Evolutionary conservation across 2,113 vertebrate species (phyloP), one percentile per base, ranked within the genome.

Genomic region (Myocastor coypus): DNA sequence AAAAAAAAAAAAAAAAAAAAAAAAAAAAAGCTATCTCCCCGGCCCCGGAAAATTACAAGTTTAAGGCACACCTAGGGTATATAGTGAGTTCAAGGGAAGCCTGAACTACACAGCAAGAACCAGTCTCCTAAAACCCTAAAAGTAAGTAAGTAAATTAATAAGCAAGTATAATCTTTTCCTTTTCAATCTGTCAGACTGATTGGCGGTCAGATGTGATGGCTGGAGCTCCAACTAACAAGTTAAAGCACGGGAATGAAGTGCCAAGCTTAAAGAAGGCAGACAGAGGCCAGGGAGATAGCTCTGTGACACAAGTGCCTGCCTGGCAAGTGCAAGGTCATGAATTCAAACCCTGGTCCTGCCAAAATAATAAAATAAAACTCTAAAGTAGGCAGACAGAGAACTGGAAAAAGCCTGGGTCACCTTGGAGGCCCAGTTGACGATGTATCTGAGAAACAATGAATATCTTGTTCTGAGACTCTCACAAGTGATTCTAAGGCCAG

Each of bases 171-270:
- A 8, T 5, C 37, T 52, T 61, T 55, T 80, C 75, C n/a, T 9
- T 40, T 81, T 85, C 34, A 34, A 57, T 52, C 63, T 68, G 24
- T 66, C 17, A 73, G 89, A 57, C 26, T 84, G 12, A 52, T 37
- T 80, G 28, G 64, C 88, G 78, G 50, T 88, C 40, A 81, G 40
- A 83, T 68, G 86, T 94, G n/a, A 85, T 40, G 63, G 37, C 85
- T 90, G 61, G 85, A 87, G 50, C 69, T 63, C n/a, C n/a, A 57
- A 59, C 78, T 69, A 52, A 77, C n/a, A 57, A 0, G 66, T 20
- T 85, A 73, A 40, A 89, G 12, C 42, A 73, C 0, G 37, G 88
- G 26, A 55, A 57, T 28, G 28, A 64, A 11, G 30, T 46, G 40
- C 34, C 40, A 3, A 26, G 26, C 71, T 11, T 80, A 84, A n/a